These are phyloP conservation scores for Clarias macrocephalus DNA, from an alignment of 2,113 vertebrate species.

Conservation along the genomic window DNA sequence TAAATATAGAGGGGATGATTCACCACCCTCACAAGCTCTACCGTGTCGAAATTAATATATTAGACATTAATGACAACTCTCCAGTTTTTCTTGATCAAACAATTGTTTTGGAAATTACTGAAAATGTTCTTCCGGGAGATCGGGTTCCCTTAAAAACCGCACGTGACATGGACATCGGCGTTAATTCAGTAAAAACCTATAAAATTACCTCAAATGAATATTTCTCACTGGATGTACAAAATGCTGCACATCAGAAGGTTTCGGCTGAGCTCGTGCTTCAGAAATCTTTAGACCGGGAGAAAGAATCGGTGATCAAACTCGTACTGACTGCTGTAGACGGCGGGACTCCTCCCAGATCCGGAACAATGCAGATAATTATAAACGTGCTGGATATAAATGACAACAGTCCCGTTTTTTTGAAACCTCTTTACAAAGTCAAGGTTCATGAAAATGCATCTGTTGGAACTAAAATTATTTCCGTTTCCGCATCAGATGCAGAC, in stretches of 20 bases:
- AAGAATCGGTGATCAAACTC: conserved; percentile 51
- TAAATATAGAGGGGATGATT: no score
- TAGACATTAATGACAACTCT: conserved; percentile 73
- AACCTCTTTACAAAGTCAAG: conserved; percentile 52
- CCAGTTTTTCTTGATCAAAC: conserved; percentile 61
- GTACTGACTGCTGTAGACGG: conserved; percentile 60
- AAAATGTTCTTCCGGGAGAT: conserved; percentile 62
- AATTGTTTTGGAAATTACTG: conserved; percentile 55
- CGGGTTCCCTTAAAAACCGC: conserved; percentile 60
- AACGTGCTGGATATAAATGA: conserved; percentile 58
- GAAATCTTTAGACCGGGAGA: conserved; percentile 64
- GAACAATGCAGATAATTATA: conserved; percentile 42
- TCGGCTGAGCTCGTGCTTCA: conserved; percentile 58
- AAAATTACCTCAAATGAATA: conserved; percentile 69
- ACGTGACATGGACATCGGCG: conserved; percentile 65
- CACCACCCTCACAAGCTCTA: conserved; percentile 52
- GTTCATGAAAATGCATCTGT: conserved; percentile 45
- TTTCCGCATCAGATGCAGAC: conserved; percentile 74
- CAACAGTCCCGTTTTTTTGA: conserved; percentile 52
- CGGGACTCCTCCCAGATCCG: conserved; percentile 56
- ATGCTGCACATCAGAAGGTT: background rate
- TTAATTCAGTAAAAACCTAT: conserved; percentile 68
- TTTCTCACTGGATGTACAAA: conserved; percentile 66
- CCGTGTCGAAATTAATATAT: conserved; percentile 55
- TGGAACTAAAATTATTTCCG: conserved; percentile 52